Base-by-base conservation (phyloP, 2,113 vertebrate species). In the Tretioscincus oriximinensis region DNA sequence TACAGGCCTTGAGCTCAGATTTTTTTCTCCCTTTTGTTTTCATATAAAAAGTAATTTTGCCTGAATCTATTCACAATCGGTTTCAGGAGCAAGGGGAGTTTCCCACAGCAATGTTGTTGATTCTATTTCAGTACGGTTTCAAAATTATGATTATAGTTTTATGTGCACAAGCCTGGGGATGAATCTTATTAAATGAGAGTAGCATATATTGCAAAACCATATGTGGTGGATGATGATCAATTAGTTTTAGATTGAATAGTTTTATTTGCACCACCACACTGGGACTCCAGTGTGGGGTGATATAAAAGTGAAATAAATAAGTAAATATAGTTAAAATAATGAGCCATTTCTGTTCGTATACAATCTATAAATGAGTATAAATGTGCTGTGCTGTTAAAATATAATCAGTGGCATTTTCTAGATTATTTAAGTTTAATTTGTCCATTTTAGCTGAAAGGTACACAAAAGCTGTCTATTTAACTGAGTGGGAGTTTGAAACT, bases 391-490 rank as follows among this genome's bases (percentile, higher is more conserved):
- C 12, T n/a, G 66, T 22, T 60, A 70, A 70, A 78, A 69, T 69
- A n/a, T 24, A 68, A 54, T 31, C 10, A 26, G 16, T 68, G 20
- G 29, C 22, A 35, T 31, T 54, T 77, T 67, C 20, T 77, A 31
- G 65, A 26, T 54, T 78, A 68, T 54, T 68, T 49, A 18, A 20
- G 11, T 21, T 35, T 65, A 29, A 18, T 87, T 69, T 70, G 70
- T 81, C 83, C 81, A 68, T 74, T 80, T 90, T 45, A 66, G 72
- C 78, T 81, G 68, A 26, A 31, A 78, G 41, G 31, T 16, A 74
- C 1, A 77, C 0, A 83, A 2, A 70, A 77, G 18, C 61, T 86
- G 18, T 63, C 87, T 81, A 84, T 75, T 64, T 87, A 64, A 87
- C 9, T 9, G 9, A 16, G 5, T 0, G 0, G 61, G 41, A 61